These are phyloP conservation scores for Gallinago paraguaiae DNA, from an alignment of 2,113 vertebrate species.

Conservation along the genomic window DNA sequence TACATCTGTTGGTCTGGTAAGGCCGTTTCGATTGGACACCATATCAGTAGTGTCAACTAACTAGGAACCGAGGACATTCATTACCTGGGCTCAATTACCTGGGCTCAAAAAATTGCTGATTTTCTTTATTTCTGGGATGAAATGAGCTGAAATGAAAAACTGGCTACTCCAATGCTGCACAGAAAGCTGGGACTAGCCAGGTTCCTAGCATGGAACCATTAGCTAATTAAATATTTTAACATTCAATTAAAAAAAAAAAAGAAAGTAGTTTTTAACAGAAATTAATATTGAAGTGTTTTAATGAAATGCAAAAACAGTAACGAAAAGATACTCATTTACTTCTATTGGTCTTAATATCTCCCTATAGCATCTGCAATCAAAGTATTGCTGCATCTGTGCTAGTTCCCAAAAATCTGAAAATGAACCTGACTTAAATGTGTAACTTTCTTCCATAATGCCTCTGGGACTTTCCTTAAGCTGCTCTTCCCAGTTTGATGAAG, in stretches of 20 bases:
- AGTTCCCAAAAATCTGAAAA: neutral
- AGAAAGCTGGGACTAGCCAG: neutral
- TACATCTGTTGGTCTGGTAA: neutral
- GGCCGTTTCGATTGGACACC: neutral
- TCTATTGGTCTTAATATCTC: neutral
- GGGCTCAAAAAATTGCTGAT: neutral
- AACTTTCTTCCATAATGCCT: neutral
- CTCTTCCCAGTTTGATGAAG: neutral
- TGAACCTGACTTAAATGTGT: neutral
- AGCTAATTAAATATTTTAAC: neutral
- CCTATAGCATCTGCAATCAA: neutral
- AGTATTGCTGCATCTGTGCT: neutral
- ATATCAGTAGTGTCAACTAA: neutral
- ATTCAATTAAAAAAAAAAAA: neutral
- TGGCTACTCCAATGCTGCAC: neutral
- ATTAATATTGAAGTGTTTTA: slow-evolving; percentile 30
- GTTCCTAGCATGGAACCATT: neutral
- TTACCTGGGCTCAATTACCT: neutral
- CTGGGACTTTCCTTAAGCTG: neutral
- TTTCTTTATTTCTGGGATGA: neutral
- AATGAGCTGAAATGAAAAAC: neutral
- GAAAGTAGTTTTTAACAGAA: slow-evolving; percentile 10
- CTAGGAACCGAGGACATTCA: neutral
- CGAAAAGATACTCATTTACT: neutral
- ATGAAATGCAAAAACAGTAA: slow-evolving; percentile 36